phyloP scores from a whole-genome alignment of 2,888 invertebrate species.

The Torymus auratus region DNA sequence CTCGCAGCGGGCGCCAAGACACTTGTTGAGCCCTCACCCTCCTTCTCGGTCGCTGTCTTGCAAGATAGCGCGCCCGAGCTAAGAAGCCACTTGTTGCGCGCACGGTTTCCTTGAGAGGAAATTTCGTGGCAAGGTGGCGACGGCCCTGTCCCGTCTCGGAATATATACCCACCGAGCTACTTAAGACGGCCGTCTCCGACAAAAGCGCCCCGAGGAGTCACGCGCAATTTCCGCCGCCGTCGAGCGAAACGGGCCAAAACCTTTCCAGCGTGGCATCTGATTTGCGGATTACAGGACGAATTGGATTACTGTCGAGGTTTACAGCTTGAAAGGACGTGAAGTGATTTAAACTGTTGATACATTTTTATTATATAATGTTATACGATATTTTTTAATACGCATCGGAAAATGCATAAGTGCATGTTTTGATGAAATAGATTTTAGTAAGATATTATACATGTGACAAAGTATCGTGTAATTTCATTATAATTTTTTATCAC shows the following conservation, averaged over 20 bases:
- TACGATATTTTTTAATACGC: too few relatives aligned
- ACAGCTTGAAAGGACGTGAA: too few relatives aligned
- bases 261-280: neutral
- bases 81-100: constrained; percentile 76
- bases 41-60: constrained; percentile 54
- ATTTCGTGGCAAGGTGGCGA: constrained; percentile 11
- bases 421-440: too few relatives aligned
- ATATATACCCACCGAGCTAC: constrained; percentile 51
- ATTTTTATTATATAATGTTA: too few relatives aligned
- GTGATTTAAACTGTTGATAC: too few relatives aligned
- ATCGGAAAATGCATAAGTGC: too few relatives aligned
- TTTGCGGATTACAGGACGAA: too few relatives aligned
- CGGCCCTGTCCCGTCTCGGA: constrained; percentile 63
- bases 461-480: too few relatives aligned
- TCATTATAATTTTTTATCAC: too few relatives aligned
- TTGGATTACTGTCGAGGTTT: too few relatives aligned
- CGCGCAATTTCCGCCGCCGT: constrained; percentile 48
- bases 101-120: constrained; percentile 59
- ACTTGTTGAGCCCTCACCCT: constrained; percentile 72
- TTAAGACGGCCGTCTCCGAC: constrained; percentile 57
- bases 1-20: constrained; percentile 58
- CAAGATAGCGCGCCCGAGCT: constrained; percentile 71
- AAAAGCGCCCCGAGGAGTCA: constrained; percentile 57
- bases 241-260: neutral
- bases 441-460: too few relatives aligned